Base-by-base conservation (phyloP, 2,888 invertebrate genomes). In the Tachina lurida region DNA sequence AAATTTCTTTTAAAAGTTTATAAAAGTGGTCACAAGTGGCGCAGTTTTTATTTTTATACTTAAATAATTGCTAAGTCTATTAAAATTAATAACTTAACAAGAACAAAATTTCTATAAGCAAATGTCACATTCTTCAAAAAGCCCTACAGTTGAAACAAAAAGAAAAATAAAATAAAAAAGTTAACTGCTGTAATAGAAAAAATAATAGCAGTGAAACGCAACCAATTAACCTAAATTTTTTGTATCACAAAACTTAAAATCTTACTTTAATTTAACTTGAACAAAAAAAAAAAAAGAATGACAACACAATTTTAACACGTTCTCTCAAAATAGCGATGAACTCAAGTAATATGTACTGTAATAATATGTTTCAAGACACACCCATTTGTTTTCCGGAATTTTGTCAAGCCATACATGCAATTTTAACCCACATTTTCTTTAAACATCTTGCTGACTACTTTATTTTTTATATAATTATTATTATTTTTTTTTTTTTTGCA, bases 371-470 rank as follows among this genome's bases (percentile, higher is more conserved):
- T 65, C 22, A 31, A 49, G 49, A 31, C 67, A 67, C 67, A 67
- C 67, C 67, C 67, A 52, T 31, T n/a, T 31, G 49, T 67, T 65
- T 39, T 49, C n/a, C 67, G 49, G 67, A 52, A 67, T 52, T 70
- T 54, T 43, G 68, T 68, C 68, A 68, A 68, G 52, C 68, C 52
- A 17, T 52, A 68, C 17, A 52, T 52, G 31, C 13, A 52, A 52
- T 52, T 52, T 63, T 52, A 19, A 54, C 41, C 52, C 7, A 47
- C 10, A 67, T 47, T 49, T 7, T 47, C 49, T 15, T 67, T n/a
- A 22, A 54, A 70, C 54, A 70, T 54, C 54, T 70, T 54, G 3
- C 9, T 41, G 8, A 49, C 31, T 70, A 65, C 22, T 70, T 70
- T 9, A 13, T 41, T 70, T 54, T 39, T 54, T 19, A 43, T 41